A percentile compares a stretch with the other conserved stretches of the same genome.
These are phyloP conservation scores for Xenentodon cancila DNA, from an alignment of 2,797 vertebrate genomes.

Conservation along the genomic window DNA sequence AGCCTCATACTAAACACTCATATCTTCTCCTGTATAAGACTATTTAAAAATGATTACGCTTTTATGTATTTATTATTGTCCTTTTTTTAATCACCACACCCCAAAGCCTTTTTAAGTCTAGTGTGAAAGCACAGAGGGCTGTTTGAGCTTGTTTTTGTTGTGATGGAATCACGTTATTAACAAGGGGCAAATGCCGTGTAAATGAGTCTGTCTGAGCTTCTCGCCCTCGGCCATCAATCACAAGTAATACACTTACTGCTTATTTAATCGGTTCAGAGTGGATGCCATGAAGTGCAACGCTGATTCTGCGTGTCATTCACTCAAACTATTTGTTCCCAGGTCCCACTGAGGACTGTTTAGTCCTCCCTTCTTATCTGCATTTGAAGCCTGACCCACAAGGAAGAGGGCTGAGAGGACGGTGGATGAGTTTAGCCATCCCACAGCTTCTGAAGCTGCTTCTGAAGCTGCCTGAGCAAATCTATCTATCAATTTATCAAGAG, in stretches of 20 bases:
- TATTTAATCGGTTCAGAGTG: conserved; percentile 55
- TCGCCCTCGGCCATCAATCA: conserved; percentile 61
- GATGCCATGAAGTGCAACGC: conserved; percentile 19
- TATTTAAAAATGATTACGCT: conserved; percentile 23
- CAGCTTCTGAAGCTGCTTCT: conserved; percentile 42
- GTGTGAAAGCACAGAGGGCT: conserved; percentile 10
- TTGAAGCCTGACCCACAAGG: conserved; percentile 10
- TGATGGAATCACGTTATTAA: conserved; percentile 66
- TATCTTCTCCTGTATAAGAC: conserved; percentile 18
- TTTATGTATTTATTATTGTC: no score
- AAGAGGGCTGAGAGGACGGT: conserved; percentile 23
- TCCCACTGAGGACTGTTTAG: conserved; percentile 8
- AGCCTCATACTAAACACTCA: conserved; percentile 28
- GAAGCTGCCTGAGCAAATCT: conserved; percentile 44
- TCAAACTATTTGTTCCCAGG: conserved; percentile 14
- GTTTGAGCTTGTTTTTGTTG: conserved; percentile 47
- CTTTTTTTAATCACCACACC: conserved; percentile 11
- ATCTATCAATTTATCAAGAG: no score
- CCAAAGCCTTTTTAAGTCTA: conserved; percentile 26
- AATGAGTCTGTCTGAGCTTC: conserved; percentile 66
- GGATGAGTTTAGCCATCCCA: conserved; percentile 30
- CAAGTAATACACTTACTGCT: conserved; percentile 32
- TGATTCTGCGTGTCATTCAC: conserved; percentile 30
- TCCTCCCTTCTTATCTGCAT: conserved; percentile 26
- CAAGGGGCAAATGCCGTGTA: conserved; percentile 10